A percentile compares a stretch with the other conserved stretches of the same genome.
Evolutionary conservation across 1,140 invertebrate species (phyloP).

Genomic region (Lasaia peninsularis): DNA sequence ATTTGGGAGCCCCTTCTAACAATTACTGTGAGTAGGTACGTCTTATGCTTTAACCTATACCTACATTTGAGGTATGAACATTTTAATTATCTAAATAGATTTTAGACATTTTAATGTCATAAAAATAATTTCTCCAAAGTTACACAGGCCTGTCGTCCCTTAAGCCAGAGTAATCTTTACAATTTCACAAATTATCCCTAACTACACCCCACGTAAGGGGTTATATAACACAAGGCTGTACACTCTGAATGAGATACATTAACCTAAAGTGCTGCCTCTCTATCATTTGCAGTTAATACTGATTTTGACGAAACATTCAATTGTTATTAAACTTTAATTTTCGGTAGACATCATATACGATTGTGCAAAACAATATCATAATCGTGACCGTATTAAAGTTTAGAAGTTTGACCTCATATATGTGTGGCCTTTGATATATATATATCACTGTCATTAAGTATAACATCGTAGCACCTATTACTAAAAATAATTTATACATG

Average conservation of each 20-base stretch:
- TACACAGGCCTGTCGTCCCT: conserved; percentile 19
- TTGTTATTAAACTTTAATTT: not conserved
- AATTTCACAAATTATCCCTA: conserved; percentile 37
- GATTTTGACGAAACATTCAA: conserved; percentile 24
- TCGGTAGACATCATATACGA: not conserved
- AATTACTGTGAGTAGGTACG: too few relatives aligned
- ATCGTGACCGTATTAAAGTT: not conserved
- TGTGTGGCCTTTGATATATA: not conserved
- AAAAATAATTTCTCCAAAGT: not conserved
- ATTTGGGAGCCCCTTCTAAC: too few relatives aligned
- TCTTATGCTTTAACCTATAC: too few relatives aligned
- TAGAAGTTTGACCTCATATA: not conserved
- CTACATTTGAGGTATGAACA: too few relatives aligned
- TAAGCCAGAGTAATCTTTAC: conserved; percentile 55
- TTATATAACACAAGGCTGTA: conserved; percentile 21
- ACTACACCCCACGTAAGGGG: conserved; percentile 10
- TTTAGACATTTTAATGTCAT: not conserved
- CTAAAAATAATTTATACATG: conserved; percentile 9
- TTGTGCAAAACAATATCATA: not conserved
- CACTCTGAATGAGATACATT: conserved; percentile 28
- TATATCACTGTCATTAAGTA: not conserved
- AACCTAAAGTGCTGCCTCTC: conserved; percentile 38
- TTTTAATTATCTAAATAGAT: too few relatives aligned
- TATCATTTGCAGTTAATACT: conserved; percentile 41
- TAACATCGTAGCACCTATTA: not conserved